Evolutionary conservation across 2,888 invertebrate species (phyloP).

Genomic region (Chymomyza caudatula): DNA sequence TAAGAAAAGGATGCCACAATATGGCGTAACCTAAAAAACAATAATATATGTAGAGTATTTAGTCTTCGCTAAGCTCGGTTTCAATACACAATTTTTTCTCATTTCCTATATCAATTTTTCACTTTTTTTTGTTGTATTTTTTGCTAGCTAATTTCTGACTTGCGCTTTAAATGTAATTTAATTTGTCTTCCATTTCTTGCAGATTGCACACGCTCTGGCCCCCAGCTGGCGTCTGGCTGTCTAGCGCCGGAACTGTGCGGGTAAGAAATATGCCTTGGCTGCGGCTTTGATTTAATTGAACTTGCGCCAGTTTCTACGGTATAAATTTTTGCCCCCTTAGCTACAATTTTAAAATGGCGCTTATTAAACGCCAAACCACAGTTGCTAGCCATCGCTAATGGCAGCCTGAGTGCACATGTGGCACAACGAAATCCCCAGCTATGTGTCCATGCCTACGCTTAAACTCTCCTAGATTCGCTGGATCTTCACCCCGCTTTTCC

Average conservation of each 20-base stretch:
- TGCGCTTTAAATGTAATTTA: constrained; percentile 70
- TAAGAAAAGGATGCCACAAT: too few relatives aligned
- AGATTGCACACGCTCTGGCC: constrained; percentile 42
- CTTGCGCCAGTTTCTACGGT: constrained; percentile 45
- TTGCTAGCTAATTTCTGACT: constrained; percentile 20
- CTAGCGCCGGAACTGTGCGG: constrained; percentile 71
- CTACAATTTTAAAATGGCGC: not conserved
- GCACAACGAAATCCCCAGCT: not conserved
- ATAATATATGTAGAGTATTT: not conserved
- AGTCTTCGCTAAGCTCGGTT: not conserved
- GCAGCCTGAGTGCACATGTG: constrained; percentile 11
- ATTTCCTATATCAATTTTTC: constrained; percentile 19
- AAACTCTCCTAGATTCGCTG: not conserved
- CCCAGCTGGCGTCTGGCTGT: constrained; percentile 34
- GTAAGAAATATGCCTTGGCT: constrained; percentile 69
- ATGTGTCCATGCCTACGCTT: not conserved
- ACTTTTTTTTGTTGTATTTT: constrained; percentile 5
- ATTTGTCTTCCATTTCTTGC: constrained; percentile 67
- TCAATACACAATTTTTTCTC: constrained; percentile 12
- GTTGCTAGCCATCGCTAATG: not conserved
- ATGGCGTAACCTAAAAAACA: too few relatives aligned
- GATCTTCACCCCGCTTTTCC: not conserved
- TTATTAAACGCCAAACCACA: not conserved
- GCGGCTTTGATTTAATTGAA: constrained; percentile 64
- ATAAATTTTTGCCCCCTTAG: not conserved